Conservation (phyloP, 2,888 invertebrate species). For the Harpagoxenus sublaevis region DNA sequence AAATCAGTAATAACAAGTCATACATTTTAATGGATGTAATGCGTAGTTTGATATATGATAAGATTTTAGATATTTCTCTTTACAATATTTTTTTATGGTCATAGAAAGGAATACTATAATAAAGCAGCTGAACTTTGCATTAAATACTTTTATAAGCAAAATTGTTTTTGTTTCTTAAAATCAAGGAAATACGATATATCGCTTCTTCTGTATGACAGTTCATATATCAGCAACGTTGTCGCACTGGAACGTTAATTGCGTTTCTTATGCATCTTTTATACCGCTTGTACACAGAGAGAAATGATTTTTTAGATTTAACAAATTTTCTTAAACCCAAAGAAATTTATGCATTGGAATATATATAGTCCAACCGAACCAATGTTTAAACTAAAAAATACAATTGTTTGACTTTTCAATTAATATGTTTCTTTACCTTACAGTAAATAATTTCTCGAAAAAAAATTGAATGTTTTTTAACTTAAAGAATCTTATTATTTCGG, state of each 20-base stretch:
- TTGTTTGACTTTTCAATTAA: too few species aligned
- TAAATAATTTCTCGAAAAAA: too few species aligned
- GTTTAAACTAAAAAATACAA: too few species aligned
- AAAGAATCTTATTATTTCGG: too few species aligned
- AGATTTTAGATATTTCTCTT: background rate
- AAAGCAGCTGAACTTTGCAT: background rate
- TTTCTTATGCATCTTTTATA: conserved; percentile 10
- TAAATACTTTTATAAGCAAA: background rate
- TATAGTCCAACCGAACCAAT: too few species aligned
- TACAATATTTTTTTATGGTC: background rate
- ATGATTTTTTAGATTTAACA: too few species aligned
- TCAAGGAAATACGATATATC: background rate
- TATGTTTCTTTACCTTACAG: too few species aligned
- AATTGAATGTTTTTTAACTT: too few species aligned
- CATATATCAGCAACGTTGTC: conserved; percentile 28
- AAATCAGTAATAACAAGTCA: background rate
- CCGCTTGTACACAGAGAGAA: background rate
- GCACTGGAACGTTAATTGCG: conserved; percentile 21
- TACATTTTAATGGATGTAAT: background rate
- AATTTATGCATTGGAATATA: too few species aligned
- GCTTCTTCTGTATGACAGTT: background rate
- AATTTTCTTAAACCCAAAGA: too few species aligned
- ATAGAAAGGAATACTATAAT: background rate
- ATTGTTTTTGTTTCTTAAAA: conserved; percentile 20
- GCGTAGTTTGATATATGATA: background rate